phyloP scores from a whole-genome alignment of 2,113 vertebrate species.

The Junco hyemalis region DNA sequence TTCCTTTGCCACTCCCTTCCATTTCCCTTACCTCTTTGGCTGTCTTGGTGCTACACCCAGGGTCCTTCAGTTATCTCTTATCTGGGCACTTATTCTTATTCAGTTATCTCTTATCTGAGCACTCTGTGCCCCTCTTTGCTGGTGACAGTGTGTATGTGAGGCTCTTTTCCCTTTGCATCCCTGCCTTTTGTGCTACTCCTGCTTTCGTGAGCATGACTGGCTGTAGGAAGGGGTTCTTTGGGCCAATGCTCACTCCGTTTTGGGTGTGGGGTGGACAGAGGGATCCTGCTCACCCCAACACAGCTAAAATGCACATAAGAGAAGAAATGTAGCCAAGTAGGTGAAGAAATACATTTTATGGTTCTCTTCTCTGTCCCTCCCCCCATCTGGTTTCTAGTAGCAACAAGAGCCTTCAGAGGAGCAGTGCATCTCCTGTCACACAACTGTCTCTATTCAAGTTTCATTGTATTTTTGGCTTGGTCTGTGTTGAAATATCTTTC shows the following conservation, averaged over 20 bases:
- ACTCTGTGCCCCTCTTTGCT: neutral
- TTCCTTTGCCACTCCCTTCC: neutral
- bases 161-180: neutral
- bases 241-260: neutral
- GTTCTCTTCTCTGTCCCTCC: neutral
- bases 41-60: neutral
- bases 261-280: neutral
- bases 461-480: neutral
- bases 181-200: neutral
- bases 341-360: conserved; percentile 11
- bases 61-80: neutral
- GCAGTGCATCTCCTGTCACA: neutral
- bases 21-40: neutral
- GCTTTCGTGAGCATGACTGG: neutral
- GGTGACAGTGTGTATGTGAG: neutral
- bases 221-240: neutral
- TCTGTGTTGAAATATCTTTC: neutral
- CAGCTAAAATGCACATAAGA: neutral
- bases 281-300: accelerated
- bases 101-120: neutral
- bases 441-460: neutral
- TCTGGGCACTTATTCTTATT: too few relatives aligned
- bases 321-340: neutral
- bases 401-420: conserved; percentile 53
- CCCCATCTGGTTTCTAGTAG: conserved; percentile 62